These are phyloP conservation scores for Andrena dorsata DNA, from an alignment of 2,888 invertebrate genomes.

Conservation along the genomic window DNA sequence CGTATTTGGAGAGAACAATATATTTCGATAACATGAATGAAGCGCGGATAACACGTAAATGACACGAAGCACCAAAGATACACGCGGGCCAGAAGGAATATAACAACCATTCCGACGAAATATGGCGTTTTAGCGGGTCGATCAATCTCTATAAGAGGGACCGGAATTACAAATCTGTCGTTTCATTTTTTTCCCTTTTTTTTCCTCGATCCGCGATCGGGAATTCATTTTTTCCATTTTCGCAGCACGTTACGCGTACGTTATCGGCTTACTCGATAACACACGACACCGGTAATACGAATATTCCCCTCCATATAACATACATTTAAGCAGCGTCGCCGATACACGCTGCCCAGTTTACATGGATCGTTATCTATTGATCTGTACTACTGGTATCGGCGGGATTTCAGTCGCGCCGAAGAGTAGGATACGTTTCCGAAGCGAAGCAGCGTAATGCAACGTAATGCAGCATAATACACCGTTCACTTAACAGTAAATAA, in stretches of 20 bases:
- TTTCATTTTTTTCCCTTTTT: not conserved
- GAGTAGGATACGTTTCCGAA: slow-evolving; percentile 19
- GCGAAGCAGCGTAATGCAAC: not conserved
- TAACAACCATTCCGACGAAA: slow-evolving; percentile 17
- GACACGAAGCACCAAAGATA: slow-evolving; percentile 15
- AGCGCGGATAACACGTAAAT: slow-evolving; percentile 11
- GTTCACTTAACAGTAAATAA: not conserved
- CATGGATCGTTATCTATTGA: slow-evolving; percentile 37
- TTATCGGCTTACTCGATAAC: slow-evolving; percentile 60
- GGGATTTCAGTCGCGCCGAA: slow-evolving; percentile 25
- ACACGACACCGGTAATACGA: slow-evolving; percentile 40
- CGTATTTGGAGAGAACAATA: not conserved
- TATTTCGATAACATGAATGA: slow-evolving; percentile 9
- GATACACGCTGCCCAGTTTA: slow-evolving; percentile 18
- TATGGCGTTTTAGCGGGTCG: slow-evolving; percentile 19
- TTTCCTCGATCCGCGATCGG: slow-evolving; percentile 31
- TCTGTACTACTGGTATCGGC: slow-evolving; percentile 31
- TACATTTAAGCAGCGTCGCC: slow-evolving; percentile 36
- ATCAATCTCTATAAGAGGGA: slow-evolving; percentile 44
- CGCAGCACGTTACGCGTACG: slow-evolving; percentile 61
- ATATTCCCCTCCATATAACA: slow-evolving; percentile 25
- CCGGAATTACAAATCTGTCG: slow-evolving; percentile 25
- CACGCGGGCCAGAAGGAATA: slow-evolving; percentile 6
- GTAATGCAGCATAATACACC: not conserved
- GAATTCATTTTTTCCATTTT: slow-evolving; percentile 64